These are phyloP conservation scores for Orchesellides sinensis DNA, from an alignment of 2,888 invertebrate genomes.

Conservation along the genomic window DNA sequence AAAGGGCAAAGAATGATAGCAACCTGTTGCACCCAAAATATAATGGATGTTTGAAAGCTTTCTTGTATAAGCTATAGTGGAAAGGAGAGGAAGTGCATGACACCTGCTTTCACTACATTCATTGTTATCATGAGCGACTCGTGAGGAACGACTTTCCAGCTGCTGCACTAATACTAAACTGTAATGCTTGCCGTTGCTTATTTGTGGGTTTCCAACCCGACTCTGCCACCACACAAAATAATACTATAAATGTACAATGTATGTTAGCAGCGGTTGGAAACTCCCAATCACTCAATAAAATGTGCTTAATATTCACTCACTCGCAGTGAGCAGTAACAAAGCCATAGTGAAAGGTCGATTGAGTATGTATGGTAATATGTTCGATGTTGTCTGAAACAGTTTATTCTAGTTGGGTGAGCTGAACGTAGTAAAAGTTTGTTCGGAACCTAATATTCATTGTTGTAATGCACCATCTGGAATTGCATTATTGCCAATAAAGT, in stretches of 20 bases:
- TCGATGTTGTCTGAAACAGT: background rate
- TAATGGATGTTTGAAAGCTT: constrained; percentile 7
- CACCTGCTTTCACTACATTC: constrained; percentile 49
- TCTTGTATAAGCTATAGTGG: background rate
- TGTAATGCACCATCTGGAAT: too few relatives aligned
- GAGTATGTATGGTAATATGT: background rate
- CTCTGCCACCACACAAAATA: too few relatives aligned
- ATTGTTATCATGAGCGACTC: constrained; percentile 21
- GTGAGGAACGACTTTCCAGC: constrained; percentile 21
- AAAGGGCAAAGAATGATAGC: background rate
- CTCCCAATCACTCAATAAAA: background rate
- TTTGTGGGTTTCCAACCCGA: too few relatives aligned
- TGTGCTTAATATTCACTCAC: background rate
- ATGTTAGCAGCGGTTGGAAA: too few relatives aligned
- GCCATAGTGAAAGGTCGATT: background rate
- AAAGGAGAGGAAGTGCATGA: constrained; percentile 33
- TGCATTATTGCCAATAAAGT: too few relatives aligned
- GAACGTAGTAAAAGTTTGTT: too few relatives aligned
- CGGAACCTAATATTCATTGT: too few relatives aligned
- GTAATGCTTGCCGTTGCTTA: background rate
- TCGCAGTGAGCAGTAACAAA: too few relatives aligned
- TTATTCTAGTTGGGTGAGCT: background rate
- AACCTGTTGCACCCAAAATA: constrained; percentile 1
- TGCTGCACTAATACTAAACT: constrained; percentile 3
- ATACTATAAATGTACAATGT: too few relatives aligned